These are phyloP conservation scores for Trichogramma evanescens DNA, from an alignment of 2,888 invertebrate species.

Conservation along the genomic window DNA sequence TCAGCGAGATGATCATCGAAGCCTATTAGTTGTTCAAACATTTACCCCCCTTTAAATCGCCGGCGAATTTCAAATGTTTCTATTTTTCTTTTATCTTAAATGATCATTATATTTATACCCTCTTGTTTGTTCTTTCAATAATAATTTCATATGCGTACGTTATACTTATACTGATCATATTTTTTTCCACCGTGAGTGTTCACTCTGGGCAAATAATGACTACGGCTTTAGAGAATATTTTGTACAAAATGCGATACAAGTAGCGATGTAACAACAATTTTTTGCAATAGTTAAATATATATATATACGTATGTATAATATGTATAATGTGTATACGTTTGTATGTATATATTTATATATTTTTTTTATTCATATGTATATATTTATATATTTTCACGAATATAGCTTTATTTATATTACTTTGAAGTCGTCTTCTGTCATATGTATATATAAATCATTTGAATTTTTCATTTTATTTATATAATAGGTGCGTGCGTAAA, in stretches of 20 bases:
- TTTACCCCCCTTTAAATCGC: neutral
- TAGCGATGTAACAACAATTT: slow-evolving; percentile 45
- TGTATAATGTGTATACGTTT: slow-evolving; percentile 24
- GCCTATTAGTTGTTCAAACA: slow-evolving; percentile 13
- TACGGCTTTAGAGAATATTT: slow-evolving; percentile 40
- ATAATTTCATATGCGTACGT: slow-evolving; percentile 17
- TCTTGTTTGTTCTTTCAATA: slow-evolving; percentile 10
- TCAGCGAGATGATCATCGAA: slow-evolving; percentile 17
- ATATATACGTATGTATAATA: slow-evolving; percentile 25
- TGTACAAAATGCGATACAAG: slow-evolving; percentile 47
- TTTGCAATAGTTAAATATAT: slow-evolving; percentile 45
- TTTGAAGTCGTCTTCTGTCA: slow-evolving; percentile 25
- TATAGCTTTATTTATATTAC: slow-evolving; percentile 24
- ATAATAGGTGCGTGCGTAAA: slow-evolving; percentile 24
- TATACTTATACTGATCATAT: slow-evolving; percentile 13
- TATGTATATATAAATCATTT: slow-evolving; percentile 10
- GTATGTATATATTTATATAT: slow-evolving; percentile 21
- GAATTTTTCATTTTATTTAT: slow-evolving; percentile 22
- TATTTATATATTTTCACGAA: slow-evolving; percentile 17
- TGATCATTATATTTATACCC: slow-evolving; percentile 6
- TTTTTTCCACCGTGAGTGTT: slow-evolving; percentile 25
- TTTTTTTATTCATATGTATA: slow-evolving; percentile 19
- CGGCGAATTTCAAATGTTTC: slow-evolving; percentile 5
- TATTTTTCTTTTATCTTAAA: neutral
- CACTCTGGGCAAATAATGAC: slow-evolving; percentile 35